phyloP scores from a whole-genome alignment of 2,797 vertebrate species.

The Sciaenops ocellatus region DNA sequence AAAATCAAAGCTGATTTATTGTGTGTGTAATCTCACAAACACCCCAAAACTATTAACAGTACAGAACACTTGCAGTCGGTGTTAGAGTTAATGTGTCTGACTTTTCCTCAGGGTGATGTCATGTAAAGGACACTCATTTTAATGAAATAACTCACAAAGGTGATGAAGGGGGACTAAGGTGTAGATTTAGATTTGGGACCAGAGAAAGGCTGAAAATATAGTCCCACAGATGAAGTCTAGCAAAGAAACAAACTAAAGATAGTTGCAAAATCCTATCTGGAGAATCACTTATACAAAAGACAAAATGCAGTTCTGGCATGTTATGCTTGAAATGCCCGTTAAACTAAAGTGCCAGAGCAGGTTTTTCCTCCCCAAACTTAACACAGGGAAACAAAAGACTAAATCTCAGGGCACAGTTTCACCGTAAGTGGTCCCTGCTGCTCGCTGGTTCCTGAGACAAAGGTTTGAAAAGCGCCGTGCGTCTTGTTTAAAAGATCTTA shows the following conservation, averaged over 20 bases:
- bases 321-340: conserved; percentile 61
- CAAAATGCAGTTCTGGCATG: conserved; percentile 51
- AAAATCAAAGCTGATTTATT: conserved; percentile 63
- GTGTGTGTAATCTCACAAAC: conserved; percentile 59
- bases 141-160: conserved; percentile 48
- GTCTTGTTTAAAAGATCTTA: conserved; percentile 70
- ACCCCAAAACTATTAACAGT: conserved; percentile 48
- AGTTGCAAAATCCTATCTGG: conserved; percentile 53
- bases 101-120: conserved; percentile 46
- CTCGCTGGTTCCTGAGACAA: conserved; percentile 56
- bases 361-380: conserved; percentile 45
- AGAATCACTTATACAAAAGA: conserved; percentile 55
- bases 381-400: conserved; percentile 60
- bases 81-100: conserved; percentile 42
- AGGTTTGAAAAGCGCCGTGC: conserved; percentile 54
- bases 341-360: conserved; percentile 51
- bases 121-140: conserved; percentile 29
- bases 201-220: conserved; percentile 15
- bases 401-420: conserved; percentile 57
- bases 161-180: conserved; percentile 40
- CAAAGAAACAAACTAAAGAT: conserved; percentile 44
- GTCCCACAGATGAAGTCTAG: conserved; percentile 22
- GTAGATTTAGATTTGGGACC: conserved; percentile 33
- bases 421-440: conserved; percentile 69
- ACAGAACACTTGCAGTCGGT: conserved; percentile 16